Base-by-base conservation (phyloP, 2,888 invertebrate genomes). In the Gortyna flavago region DNA sequence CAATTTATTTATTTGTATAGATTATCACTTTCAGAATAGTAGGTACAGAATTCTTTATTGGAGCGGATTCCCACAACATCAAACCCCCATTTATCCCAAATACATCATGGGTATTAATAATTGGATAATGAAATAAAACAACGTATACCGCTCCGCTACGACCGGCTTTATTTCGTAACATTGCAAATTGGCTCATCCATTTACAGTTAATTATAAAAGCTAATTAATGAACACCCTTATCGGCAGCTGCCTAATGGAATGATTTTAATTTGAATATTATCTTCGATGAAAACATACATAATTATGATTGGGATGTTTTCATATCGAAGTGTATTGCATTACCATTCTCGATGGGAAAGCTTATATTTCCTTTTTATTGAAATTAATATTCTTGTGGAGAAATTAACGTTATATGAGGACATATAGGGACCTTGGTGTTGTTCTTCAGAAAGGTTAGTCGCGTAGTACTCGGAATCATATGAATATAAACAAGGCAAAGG, bases 161-260 rank as follows among this genome's bases (percentile, higher is more conserved):
- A 5, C 59, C 2, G 44, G 41, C 44, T 64, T 44, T 54, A 54
- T 77, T 21, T 11, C 51, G 59, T 59, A 59, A 68, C 29, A 69
- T 2, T 59, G 44, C 32, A 48, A 72, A 77, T 48, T 71, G 64
- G 54, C 29, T 32, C 61, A 69, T 66, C 68, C 79, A 66, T 72
- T 72, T 32, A 48, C 29, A 48, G 32, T 78, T 81, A 70, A 83
- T 81, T 79, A 79, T 35, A 44, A 73, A 73, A 61, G 29, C 35
- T 69, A 83, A 72, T 78, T 83, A 83, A 77, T 68, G 51, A 48
- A 68, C 77, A 59, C 29, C 29, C n/a, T 74, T 70, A 70, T 72
- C 78, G 51, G 54, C 59, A 41, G 32, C 32, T 48, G 25, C 21
- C n/a, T 65, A 69, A 72, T 81, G 78, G 64, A 18, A 51, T 59